Evolutionary conservation across 2,888 invertebrate genomes (phyloP), one percentile per base, ranked within the genome.

Genomic region (Tortricodes alternella): DNA sequence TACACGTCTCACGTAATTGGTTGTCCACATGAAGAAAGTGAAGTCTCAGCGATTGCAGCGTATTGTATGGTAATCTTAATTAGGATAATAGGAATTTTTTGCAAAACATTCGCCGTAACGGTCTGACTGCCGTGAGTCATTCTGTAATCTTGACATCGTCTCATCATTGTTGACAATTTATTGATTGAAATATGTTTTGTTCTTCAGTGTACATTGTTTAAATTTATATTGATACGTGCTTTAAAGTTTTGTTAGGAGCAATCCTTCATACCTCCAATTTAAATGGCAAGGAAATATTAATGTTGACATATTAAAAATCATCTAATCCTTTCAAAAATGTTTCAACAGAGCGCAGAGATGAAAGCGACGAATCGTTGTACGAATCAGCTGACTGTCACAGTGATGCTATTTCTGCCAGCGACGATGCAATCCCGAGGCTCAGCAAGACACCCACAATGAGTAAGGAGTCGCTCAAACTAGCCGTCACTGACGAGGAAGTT

Each of bases 351-450:
- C 75, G 90, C 53, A 76, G 90, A 60, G 89, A 89, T 70, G 90
- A 89, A 71, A 90, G 90, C 71, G 90, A 90, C 68, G 90, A 90
- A 62, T 89, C 89, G 7, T 67, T 90, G 35, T 90, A 90, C 74
- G 90, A 90, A 66, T 90, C 90, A 15, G 90, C 89, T 3, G 90
- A 90, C 57, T 84, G 89, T 27, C 89, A 89, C 64, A 89, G 89
- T 59, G 90, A 91, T 59, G 79, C 80, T 6, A 85, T 89, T 58
- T 89, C 89, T 1, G 89, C 87, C 15, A 89, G 89, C 55, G 89
- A 90, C 50, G 88, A 89, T 46, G 82, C 88, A 0, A 48, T 89
- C 0, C 80, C 90, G 0, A 73, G 84, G 23, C 78, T 90, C 7
- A 67, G 80, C 41, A 87, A 82, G 63, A 87, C 89, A 8, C 89